Evolutionary conservation across 2,113 vertebrate species (phyloP).

Genomic region (Myotis brandtii): DNA sequence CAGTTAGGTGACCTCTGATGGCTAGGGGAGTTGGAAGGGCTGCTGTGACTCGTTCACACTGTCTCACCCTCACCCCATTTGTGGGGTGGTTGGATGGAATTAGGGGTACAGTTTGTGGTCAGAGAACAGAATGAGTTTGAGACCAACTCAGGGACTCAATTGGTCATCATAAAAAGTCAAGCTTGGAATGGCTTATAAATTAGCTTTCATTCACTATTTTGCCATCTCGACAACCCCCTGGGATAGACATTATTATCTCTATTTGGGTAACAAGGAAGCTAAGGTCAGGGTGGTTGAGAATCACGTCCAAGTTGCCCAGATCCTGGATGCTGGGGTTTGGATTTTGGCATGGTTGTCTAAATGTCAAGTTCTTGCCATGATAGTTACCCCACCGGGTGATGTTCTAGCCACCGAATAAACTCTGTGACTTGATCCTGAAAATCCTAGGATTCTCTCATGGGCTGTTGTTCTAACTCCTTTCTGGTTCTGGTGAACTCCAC

Average conservation of each 20-base stretch:
- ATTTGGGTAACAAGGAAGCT: not conserved
- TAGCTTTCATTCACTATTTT: not conserved
- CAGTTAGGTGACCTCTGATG: not conserved
- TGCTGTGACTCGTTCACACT: not conserved
- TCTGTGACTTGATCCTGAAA: not conserved
- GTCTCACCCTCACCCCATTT: not conserved
- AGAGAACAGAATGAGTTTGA: not conserved
- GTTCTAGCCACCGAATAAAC: not conserved
- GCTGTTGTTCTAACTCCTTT: not conserved
- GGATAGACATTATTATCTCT: not conserved
- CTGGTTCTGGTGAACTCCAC: not conserved
- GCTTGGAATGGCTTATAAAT: not conserved
- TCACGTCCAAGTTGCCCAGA: not conserved
- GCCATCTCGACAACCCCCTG: not conserved
- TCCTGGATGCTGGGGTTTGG: not conserved
- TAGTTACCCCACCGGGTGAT: too few species aligned
- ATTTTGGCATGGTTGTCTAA: not conserved
- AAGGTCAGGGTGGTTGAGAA: not conserved
- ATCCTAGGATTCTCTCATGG: too few species aligned
- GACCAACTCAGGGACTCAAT: not conserved
- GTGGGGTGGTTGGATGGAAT: not conserved
- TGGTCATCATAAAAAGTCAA: not conserved
- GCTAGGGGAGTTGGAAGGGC: not conserved
- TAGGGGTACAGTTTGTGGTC: not conserved
- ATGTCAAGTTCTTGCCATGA: not conserved